Conservation (phyloP, 2,113 vertebrate genomes). For the Mohoua ochrocephala region DNA sequence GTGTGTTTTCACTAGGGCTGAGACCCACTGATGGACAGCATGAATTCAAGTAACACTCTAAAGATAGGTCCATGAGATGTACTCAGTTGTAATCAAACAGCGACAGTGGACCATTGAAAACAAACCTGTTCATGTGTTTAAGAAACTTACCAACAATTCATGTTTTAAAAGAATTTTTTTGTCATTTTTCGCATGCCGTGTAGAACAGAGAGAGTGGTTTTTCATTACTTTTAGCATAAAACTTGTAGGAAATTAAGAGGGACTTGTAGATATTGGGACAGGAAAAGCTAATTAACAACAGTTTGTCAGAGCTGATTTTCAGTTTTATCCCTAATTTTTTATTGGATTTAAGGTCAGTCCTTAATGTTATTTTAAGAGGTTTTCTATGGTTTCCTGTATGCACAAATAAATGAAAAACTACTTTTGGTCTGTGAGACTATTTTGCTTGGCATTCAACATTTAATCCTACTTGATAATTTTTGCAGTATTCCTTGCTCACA, state of each 20-base stretch:
- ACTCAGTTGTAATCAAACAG: neutral
- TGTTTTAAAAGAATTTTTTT: neutral
- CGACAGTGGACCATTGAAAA: neutral
- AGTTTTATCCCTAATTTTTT: neutral
- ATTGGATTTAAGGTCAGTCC: neutral
- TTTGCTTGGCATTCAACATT: constrained; percentile 8
- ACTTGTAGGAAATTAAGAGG: neutral
- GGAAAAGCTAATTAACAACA: neutral
- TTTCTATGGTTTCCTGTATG: neutral
- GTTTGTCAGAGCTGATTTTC: neutral
- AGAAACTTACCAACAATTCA: neutral
- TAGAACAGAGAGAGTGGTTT: neutral
- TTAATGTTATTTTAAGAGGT: neutral
- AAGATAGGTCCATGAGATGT: neutral
- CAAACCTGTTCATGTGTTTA: neutral
- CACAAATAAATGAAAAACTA: neutral
- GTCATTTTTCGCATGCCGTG: accelerated
- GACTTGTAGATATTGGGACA: neutral
- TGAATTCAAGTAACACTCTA: neutral
- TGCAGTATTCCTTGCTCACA: neutral
- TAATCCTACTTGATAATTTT: neutral
- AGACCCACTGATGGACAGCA: neutral
- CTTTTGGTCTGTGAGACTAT: neutral
- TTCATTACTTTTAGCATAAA: neutral
- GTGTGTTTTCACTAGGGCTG: neutral